Evolutionary conservation across 2,888 invertebrate species (phyloP).

Genomic region (Heliconius hortense): DNA sequence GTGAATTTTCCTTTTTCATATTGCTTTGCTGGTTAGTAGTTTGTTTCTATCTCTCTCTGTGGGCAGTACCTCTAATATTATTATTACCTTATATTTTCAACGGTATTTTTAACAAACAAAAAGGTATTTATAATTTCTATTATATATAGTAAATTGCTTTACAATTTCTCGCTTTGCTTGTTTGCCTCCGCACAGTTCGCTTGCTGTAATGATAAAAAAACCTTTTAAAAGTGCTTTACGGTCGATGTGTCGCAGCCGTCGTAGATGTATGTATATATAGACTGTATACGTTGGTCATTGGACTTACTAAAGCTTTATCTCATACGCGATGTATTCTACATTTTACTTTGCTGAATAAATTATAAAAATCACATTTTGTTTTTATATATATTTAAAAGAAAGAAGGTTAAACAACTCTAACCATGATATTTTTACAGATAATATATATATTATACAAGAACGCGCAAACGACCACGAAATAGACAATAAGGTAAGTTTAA

Average conservation of each 20-base stretch:
- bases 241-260: background rate
- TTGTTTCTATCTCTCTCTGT: conserved; percentile 62
- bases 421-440: conserved; percentile 34
- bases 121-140: conserved; percentile 43
- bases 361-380: background rate
- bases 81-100: conserved; percentile 58
- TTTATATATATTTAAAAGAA: background rate
- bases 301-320: background rate
- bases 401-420: background rate
- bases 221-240: background rate
- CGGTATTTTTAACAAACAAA: conserved; percentile 54
- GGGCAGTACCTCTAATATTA: conserved; percentile 61
- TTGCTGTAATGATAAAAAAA: background rate
- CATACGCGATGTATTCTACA: background rate
- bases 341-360: background rate
- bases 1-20: conserved; percentile 55
- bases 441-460: conserved; percentile 29
- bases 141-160: background rate
- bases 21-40: conserved; percentile 62
- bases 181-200: background rate
- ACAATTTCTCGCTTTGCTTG: background rate
- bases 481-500: conserved; percentile 18
- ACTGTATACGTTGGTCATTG: background rate
- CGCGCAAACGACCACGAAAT: conserved; percentile 22
- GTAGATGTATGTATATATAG: background rate